Conservation (phyloP, 2,113 vertebrate species). For the Takifugu flavidus region DNA sequence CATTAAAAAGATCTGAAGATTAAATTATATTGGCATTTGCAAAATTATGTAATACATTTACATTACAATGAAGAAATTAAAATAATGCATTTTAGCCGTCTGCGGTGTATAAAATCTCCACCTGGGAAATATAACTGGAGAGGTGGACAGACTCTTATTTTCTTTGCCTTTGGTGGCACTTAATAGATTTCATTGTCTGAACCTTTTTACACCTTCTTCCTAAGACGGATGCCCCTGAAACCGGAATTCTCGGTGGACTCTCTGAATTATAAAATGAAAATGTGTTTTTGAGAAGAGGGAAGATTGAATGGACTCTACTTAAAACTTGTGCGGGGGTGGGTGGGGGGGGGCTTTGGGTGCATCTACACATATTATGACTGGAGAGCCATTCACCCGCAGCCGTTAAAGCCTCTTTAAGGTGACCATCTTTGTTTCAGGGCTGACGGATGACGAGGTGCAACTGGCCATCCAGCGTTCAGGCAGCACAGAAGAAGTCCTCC, state of each 20-base stretch:
- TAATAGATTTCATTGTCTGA: constrained; percentile 70
- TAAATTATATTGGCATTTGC: constrained; percentile 86
- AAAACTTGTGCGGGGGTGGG: constrained; percentile 34
- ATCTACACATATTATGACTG: constrained; percentile 52
- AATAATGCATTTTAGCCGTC: constrained; percentile 82
- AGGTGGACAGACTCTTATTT: constrained; percentile 76
- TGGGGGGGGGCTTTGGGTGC: constrained; percentile 52
- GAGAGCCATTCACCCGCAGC: constrained; percentile 33
- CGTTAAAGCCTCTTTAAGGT: constrained; percentile 31
- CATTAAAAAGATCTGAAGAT: constrained; percentile 85
- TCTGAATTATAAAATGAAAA: constrained; percentile 63
- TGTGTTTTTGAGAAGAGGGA: constrained; percentile 41
- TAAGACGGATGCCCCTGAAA: constrained; percentile 59
- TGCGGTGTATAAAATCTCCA: constrained; percentile 77
- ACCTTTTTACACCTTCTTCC: constrained; percentile 43
- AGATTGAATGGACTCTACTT: constrained; percentile 57
- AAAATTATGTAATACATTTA: constrained; percentile 86
- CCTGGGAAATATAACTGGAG: constrained; percentile 79
- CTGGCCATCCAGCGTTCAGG: constrained; percentile 92
- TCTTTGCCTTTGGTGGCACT: constrained; percentile 73
- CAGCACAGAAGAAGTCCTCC: constrained; percentile 76
- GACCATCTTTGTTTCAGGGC: constrained; percentile 75
- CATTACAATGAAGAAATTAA: constrained; percentile 86
- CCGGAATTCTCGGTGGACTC: constrained; percentile 48
- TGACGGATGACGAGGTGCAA: constrained; percentile 93